Percentiles rank a stretch among this genome's conserved stretches.
These are phyloP conservation scores for Bubalus kerabau DNA, from an alignment of 2,113 vertebrate species.

Conservation along the genomic window DNA sequence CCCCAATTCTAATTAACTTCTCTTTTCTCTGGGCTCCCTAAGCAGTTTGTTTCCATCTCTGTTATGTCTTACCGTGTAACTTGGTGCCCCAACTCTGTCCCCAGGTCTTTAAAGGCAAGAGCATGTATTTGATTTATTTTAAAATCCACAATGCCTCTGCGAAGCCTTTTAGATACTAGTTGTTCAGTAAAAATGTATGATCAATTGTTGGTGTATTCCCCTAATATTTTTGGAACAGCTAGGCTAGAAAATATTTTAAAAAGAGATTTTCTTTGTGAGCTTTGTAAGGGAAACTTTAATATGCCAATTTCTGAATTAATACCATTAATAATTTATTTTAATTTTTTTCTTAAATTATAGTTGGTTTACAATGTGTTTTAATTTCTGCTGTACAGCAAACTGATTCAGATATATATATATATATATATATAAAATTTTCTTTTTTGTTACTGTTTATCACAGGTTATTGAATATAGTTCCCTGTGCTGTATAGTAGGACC, in stretches of 20 bases:
- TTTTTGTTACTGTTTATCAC: not conserved
- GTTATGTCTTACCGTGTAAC: not conserved
- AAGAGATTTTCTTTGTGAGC: not conserved
- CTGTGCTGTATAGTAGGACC: not conserved
- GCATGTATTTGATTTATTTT: not conserved
- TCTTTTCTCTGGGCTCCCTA: not conserved
- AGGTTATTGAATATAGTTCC: not conserved
- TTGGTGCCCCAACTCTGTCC: not conserved
- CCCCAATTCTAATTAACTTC: not conserved
- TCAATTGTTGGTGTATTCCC: not conserved
- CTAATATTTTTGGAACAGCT: not conserved
- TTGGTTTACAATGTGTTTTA: not conserved
- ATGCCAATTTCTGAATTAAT: not conserved
- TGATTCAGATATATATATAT: not conserved
- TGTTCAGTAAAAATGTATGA: not conserved
- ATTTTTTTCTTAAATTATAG: not conserved
- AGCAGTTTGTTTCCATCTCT: not conserved
- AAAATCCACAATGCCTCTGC: not conserved
- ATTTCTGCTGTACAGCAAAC: not conserved
- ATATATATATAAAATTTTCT: not conserved
- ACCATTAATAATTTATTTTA: not conserved
- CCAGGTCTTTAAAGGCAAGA: not conserved
- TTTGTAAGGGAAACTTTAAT: conserved; percentile 24
- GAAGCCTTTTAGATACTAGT: not conserved
- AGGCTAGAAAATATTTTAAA: conserved; percentile 10